phyloP scores from a whole-genome alignment of 23 tunicate species.

The Styela clava region DNA sequence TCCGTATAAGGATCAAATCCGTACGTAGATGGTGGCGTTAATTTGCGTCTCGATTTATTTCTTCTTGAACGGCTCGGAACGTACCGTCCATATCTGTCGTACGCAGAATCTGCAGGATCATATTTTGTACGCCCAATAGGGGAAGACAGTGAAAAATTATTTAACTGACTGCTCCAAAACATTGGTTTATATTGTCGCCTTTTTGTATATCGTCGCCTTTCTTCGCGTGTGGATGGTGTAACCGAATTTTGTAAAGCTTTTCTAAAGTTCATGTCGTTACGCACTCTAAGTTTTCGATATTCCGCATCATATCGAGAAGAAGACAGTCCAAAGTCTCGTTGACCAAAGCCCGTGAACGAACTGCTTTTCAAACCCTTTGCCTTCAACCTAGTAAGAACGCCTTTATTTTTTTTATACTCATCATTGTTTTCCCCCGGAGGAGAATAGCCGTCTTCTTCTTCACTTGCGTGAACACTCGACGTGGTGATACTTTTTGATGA shows the following conservation, averaged over 20 bases:
- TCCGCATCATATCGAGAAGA: not conserved
- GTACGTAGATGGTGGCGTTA: not conserved
- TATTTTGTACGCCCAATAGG: not conserved
- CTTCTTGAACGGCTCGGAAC: not conserved
- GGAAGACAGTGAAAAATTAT: conserved; percentile 1
- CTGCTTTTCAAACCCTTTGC: not conserved
- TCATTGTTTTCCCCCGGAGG: not conserved
- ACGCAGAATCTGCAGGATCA: not conserved
- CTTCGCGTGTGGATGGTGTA: not conserved
- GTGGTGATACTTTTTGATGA: not conserved
- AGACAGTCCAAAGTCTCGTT: not conserved
- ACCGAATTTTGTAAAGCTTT: not conserved
- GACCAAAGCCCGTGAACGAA: not conserved
- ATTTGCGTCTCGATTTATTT: not conserved
- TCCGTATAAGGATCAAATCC: conserved; percentile 28
- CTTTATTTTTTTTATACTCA: not conserved
- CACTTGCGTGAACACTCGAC: not conserved
- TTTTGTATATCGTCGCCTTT: not conserved
- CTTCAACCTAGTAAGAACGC: not conserved
- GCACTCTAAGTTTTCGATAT: not conserved
- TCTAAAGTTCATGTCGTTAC: not conserved
- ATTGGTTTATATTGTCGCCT: not conserved
- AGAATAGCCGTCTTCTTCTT: not conserved
- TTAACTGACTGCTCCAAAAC: not conserved
- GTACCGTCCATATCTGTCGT: not conserved